Percentiles rank a stretch among this genome's conserved stretches.
These are phyloP conservation scores for Trichogramma evanescens DNA, from an alignment of 2,888 invertebrate species.

Conservation along the genomic window DNA sequence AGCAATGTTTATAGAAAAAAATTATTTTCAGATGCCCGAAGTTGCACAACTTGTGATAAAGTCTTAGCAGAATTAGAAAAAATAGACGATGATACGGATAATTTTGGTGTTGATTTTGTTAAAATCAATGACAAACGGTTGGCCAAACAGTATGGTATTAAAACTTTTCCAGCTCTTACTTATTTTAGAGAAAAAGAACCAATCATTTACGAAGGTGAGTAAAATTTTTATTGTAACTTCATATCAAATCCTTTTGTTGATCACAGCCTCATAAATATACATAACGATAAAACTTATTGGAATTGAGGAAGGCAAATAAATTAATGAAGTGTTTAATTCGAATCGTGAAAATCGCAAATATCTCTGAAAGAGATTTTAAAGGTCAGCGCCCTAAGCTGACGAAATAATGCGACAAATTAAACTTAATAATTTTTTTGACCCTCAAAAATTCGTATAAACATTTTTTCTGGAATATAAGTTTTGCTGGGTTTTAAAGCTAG, in stretches of 20 bases:
- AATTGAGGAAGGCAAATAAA: neutral
- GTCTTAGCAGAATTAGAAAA: slow-evolving; percentile 86
- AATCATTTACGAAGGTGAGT: slow-evolving; percentile 85
- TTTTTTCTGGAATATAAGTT: neutral
- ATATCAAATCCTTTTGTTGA: neutral
- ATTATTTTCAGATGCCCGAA: slow-evolving; percentile 69
- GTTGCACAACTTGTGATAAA: slow-evolving; percentile 86
- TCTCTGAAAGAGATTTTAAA: too few species aligned
- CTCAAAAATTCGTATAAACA: neutral
- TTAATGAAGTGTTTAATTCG: neutral
- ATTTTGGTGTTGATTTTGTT: slow-evolving; percentile 89
- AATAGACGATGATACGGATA: slow-evolving; percentile 92
- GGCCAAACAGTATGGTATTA: slow-evolving; percentile 93
- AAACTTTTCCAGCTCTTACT: slow-evolving; percentile 90
- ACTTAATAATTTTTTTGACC: neutral
- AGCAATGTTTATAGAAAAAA: neutral
- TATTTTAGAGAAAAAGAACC: slow-evolving; percentile 95
- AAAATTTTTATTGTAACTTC: neutral
- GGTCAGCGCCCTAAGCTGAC: too few species aligned
- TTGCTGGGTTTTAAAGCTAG: neutral
- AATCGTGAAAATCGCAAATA: neutral
- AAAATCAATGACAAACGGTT: slow-evolving; percentile 94
- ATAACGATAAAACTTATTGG: neutral
- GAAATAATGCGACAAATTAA: neutral
- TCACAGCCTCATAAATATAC: neutral